Evolutionary conservation across 2,113 vertebrate species (phyloP).

Genomic region (Oreotrochilus melanogaster): DNA sequence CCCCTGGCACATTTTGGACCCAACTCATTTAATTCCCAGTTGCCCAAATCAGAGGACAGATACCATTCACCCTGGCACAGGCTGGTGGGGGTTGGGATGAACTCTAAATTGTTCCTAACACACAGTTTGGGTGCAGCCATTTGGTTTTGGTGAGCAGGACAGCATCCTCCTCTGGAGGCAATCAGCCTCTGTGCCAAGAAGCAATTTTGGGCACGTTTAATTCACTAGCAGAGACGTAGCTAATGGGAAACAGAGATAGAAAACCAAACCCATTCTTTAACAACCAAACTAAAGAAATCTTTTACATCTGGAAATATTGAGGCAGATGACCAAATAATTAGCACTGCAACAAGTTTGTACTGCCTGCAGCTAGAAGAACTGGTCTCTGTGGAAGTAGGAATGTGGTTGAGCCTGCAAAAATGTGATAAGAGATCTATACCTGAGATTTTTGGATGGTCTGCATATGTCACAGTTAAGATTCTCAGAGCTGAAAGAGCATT

Average conservation of each 20-base stretch:
- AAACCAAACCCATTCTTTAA: not conserved
- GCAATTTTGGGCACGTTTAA: accelerated
- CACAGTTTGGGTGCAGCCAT: not conserved
- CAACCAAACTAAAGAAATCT: constrained; percentile 47
- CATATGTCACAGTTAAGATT: not conserved
- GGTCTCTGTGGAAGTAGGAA: not conserved
- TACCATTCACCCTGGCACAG: not conserved
- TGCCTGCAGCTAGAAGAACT: constrained; percentile 49
- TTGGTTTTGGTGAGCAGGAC: not conserved
- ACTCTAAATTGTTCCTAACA: not conserved
- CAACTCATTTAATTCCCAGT: not conserved
- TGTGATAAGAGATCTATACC: not conserved
- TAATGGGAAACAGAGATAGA: not conserved
- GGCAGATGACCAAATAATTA: constrained; percentile 51
- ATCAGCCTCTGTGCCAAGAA: not conserved
- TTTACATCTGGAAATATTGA: constrained; percentile 36
- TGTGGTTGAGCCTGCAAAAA: constrained; percentile 1
- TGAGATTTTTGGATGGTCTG: not conserved
- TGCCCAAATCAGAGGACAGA: not conserved
- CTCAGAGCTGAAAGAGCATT: not conserved
- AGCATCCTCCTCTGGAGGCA: constrained; percentile 18
- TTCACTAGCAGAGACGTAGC: not conserved
- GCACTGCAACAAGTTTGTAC: constrained; percentile 18
- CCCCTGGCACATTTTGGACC: not conserved
- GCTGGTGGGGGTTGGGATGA: accelerated